Evolutionary conservation across 2,888 invertebrate species (phyloP).

Genomic region (Sicus ferrugineus): DNA sequence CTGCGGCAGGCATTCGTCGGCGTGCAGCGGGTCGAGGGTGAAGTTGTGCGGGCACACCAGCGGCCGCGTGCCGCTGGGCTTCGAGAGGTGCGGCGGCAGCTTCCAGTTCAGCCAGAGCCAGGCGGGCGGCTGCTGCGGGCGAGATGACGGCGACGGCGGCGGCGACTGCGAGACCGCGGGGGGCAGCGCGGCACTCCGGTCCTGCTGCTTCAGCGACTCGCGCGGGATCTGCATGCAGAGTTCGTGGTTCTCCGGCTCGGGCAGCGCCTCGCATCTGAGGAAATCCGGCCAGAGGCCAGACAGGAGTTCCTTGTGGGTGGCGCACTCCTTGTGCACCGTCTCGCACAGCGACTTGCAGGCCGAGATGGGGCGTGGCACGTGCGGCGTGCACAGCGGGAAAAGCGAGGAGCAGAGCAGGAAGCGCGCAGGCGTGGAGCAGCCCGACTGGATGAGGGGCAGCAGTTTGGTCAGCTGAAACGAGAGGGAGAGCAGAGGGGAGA

Average conservation of each 20-base stretch:
- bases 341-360: conserved; percentile 88
- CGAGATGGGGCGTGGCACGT: conserved; percentile 83
- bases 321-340: conserved; percentile 77
- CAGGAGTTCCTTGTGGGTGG: conserved; percentile 72
- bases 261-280: conserved; percentile 81
- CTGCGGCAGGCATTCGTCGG: conserved; percentile 68
- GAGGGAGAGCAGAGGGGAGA: not conserved
- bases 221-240: conserved; percentile 78
- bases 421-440: conserved; percentile 81
- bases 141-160: not conserved
- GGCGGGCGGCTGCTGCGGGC: conserved; percentile 44
- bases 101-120: conserved; percentile 62
- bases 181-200: conserved; percentile 7
- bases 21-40: conserved; percentile 65
- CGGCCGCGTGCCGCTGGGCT: conserved; percentile 39
- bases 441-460: conserved; percentile 77
- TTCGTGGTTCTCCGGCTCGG: conserved; percentile 73
- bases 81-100: conserved; percentile 50
- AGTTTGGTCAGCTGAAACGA: conserved; percentile 71
- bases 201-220: conserved; percentile 29
- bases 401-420: conserved; percentile 91
- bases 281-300: conserved; percentile 80
- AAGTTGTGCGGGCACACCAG: conserved; percentile 71
- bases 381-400: conserved; percentile 89
- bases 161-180: not conserved